phyloP scores from a whole-genome alignment of 2,888 invertebrate species.

The Aporophyla nigra region DNA sequence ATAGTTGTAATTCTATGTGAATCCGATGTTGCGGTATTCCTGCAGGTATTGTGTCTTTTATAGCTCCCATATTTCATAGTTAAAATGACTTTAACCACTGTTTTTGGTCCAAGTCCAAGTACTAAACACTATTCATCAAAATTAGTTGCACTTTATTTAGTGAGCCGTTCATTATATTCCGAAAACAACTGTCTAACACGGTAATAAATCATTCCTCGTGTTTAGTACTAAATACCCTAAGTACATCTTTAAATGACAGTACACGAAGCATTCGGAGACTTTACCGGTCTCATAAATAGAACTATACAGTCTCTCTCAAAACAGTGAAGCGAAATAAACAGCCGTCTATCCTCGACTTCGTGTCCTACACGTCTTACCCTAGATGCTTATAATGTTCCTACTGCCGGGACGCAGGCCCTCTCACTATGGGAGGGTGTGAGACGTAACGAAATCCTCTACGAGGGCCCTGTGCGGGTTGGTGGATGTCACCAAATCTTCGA shows the following conservation, averaged over 20 bases:
- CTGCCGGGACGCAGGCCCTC: neutral
- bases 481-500: neutral
- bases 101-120: conserved; percentile 34
- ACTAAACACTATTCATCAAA: conserved; percentile 31
- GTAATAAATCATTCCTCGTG: conserved; percentile 6
- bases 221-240: neutral
- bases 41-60: conserved; percentile 3
- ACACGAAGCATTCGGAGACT: neutral
- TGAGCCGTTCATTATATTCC: conserved; percentile 6
- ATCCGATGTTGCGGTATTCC: neutral
- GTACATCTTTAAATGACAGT: conserved; percentile 10
- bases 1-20: neutral
- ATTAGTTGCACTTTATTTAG: conserved; percentile 25
- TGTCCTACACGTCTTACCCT: neutral
- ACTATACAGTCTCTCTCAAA: neutral
- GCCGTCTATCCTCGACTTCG: neutral
- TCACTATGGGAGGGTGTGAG: neutral
- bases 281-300: conserved; percentile 2
- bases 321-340: neutral
- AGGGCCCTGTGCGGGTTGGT: neutral
- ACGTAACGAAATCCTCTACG: neutral
- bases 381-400: neutral
- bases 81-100: conserved; percentile 15
- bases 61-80: conserved; percentile 11
- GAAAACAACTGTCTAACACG: conserved; percentile 9